Evolutionary conservation across 2,113 vertebrate genomes (phyloP), one percentile per base, ranked within the genome.

Genomic region (Ploceus nigricollis): DNA sequence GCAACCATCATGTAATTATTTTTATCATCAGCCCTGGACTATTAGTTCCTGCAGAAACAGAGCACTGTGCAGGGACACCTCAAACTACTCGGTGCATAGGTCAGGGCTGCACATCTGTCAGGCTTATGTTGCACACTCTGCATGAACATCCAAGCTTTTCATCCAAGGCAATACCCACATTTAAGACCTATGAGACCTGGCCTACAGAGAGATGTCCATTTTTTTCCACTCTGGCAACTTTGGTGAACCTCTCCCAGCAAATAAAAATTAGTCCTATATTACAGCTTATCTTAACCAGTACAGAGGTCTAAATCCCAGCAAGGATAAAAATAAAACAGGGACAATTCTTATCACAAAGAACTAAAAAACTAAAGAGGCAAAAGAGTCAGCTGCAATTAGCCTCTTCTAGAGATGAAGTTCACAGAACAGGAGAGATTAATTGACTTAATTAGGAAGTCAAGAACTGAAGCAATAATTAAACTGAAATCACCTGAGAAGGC

Each of bases 401-500:
- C 86, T 93, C 82, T 94, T 94, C 72, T 89, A 54, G 51, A 93
- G 69, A 82, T 53, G 72, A 45, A 78, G 88, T 83, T 87, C 82
- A 95, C 50, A 63, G 80, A 93, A 87, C 71, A 68, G 69, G 25
- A 96, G 82, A 97, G 96, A 94, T 93, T 96, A 97, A 96, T 86
- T 93, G 93, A 96, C 94, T 95, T 96, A 96, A 96, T 96, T 96
- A 96, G 82, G 88, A 96, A 96, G 92, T 94, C 72, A 92, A 90
- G 79, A 89, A 71, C 92, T 88, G 82, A 97, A 82, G 85, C 90
- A 96, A 92, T 96, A 97, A 96, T 94, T 96, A 90, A 94, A 93
- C 92, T 71, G 76, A 86, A 71, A 88, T 84, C 92, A 96, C 88
- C 89, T 91, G 87, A 96, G 83, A 94, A 95, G 11, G 2, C 73